These are phyloP conservation scores for Pygmarrhopalites habei DNA, from an alignment of 1,140 invertebrate genomes.

Conservation along the genomic window DNA sequence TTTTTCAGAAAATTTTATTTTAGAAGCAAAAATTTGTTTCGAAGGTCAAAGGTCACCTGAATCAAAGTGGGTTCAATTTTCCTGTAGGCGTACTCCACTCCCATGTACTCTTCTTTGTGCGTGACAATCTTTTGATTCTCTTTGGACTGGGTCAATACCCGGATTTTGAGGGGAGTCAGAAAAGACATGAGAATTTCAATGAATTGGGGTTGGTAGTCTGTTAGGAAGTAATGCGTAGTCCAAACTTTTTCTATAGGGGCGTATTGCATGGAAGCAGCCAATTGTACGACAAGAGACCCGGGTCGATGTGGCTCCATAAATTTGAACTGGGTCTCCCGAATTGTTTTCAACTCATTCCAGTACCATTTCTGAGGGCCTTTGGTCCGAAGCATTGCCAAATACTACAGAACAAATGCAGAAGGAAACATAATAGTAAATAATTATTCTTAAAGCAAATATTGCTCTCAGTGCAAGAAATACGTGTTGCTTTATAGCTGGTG, in stretches of 20 bases:
- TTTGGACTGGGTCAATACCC: too few relatives aligned
- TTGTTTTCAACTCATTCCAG: constrained; percentile 75
- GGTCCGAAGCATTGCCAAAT: constrained; percentile 70
- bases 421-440: too few relatives aligned
- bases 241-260: too few relatives aligned
- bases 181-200: constrained; percentile 64
- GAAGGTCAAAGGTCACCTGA: too few relatives aligned
- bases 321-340: constrained; percentile 72
- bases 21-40: too few relatives aligned
- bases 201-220: constrained; percentile 79
- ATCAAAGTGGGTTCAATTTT: background rate
- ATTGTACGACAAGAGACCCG: background rate
- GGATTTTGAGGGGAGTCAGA: constrained; percentile 57
- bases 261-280: background rate
- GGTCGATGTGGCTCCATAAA: constrained; percentile 69
- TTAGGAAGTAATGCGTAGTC: constrained; percentile 62
- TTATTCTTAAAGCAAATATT: too few relatives aligned
- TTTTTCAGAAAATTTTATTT: too few relatives aligned
- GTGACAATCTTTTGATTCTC: background rate
- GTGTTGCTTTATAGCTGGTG: too few relatives aligned
- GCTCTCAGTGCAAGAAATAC: too few relatives aligned
- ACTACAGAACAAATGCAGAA: constrained; percentile 51
- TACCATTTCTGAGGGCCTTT: constrained; percentile 76
- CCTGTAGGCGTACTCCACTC: background rate
- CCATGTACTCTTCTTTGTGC: background rate